These are phyloP conservation scores for Paramisgurnus dabryanus DNA, from an alignment of 2,113 vertebrate genomes.

Conservation along the genomic window DNA sequence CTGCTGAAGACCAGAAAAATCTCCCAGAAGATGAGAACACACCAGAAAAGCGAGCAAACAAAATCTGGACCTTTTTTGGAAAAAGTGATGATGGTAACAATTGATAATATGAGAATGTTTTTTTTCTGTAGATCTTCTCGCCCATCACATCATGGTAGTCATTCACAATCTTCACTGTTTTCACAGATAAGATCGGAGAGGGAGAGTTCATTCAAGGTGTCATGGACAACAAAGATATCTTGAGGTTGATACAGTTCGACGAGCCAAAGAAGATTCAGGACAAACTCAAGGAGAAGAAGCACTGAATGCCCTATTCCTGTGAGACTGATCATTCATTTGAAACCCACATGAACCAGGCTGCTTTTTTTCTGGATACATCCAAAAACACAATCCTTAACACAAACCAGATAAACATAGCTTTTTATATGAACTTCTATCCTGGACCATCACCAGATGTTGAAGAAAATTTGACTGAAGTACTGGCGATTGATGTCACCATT, in stretches of 20 bases:
- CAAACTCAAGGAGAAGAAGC: conserved; percentile 82
- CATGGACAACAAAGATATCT: conserved; percentile 86
- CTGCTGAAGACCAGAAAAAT: conserved; percentile 72
- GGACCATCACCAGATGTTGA: background rate
- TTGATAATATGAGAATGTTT: background rate
- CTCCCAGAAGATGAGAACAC: conserved; percentile 85
- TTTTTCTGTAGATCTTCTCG: background rate
- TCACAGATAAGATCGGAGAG: conserved; percentile 85
- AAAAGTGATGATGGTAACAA: conserved; percentile 84
- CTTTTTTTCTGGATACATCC: conserved; percentile 5
- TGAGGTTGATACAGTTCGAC: conserved; percentile 86
- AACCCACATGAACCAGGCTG: conserved; percentile 19
- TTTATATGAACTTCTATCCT: background rate
- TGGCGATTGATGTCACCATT: background rate
- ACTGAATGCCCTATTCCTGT: conserved; percentile 56
- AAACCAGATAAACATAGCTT: background rate
- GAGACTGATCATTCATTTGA: conserved; percentile 58
- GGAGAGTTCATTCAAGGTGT: conserved; percentile 87
- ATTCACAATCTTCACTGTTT: conserved; percentile 20
- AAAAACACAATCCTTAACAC: background rate
- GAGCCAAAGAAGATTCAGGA: conserved; percentile 87
- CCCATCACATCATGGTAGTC: background rate
- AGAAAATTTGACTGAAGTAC: background rate
- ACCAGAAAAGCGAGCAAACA: conserved; percentile 82
- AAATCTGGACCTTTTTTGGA: conserved; percentile 86